phyloP scores from a whole-genome alignment of 2,797 vertebrate species.

The Protonibea diacanthus region DNA sequence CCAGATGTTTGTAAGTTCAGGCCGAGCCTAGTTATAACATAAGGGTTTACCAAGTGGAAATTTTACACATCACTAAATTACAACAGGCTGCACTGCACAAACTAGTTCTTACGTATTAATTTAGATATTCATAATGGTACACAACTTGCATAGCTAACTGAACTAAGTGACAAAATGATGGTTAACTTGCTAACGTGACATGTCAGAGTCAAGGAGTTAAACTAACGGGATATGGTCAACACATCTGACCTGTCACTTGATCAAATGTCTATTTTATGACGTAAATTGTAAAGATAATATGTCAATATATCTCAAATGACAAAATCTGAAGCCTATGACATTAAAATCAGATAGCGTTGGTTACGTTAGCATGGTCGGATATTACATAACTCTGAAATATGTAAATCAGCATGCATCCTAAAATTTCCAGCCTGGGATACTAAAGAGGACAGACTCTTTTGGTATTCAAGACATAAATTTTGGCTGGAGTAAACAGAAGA shows the following conservation, averaged over 20 bases:
- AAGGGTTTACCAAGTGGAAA: background rate
- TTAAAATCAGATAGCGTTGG: background rate
- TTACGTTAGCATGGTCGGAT: background rate
- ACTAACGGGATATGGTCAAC: background rate
- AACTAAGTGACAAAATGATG: background rate
- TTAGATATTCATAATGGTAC: background rate
- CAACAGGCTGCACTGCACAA: background rate
- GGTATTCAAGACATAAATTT: background rate
- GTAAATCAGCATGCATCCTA: background rate
- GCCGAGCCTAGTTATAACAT: background rate
- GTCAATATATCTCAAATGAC: background rate
- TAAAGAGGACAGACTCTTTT: background rate
- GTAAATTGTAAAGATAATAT: background rate
- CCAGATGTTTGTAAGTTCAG: background rate
- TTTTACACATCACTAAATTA: background rate
- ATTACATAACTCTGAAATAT: background rate
- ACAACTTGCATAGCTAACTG: background rate
- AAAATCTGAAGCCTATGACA: background rate
- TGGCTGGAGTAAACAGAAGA: background rate
- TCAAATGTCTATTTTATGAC: background rate
- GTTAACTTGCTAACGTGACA: background rate
- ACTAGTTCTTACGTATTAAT: background rate
- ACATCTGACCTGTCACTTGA: background rate
- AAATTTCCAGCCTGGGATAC: background rate
- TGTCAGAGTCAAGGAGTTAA: background rate